Percentiles rank a stretch among this genome's conserved stretches.
These are phyloP conservation scores for Squalus acanthias DNA, from an alignment of 2,797 vertebrate species.

Conservation along the genomic window DNA sequence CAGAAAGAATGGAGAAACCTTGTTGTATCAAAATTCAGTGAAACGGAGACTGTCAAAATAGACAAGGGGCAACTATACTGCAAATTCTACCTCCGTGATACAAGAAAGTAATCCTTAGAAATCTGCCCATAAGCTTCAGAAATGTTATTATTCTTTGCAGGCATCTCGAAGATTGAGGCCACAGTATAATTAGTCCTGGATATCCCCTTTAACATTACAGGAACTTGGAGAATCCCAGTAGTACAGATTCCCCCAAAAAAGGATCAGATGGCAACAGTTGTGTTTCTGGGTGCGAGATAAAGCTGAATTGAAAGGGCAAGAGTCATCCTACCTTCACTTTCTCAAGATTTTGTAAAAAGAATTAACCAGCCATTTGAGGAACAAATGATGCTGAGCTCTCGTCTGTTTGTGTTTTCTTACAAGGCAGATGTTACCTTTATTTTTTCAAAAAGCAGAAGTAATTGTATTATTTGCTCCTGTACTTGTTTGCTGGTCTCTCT, in stretches of 20 bases:
- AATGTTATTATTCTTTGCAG: constrained; percentile 22
- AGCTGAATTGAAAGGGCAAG: not conserved
- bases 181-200: constrained; percentile 14
- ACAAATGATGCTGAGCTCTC: not conserved
- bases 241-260: not conserved
- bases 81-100: not conserved
- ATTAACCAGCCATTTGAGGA: not conserved
- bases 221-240: not conserved
- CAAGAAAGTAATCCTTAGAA: not conserved
- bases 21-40: not conserved
- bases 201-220: not conserved
- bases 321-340: not conserved
- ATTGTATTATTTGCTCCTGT: not conserved
- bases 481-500: not conserved
- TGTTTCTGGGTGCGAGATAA: not conserved
- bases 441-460: not conserved
- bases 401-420: not conserved
- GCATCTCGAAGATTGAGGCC: not conserved
- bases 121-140: not conserved
- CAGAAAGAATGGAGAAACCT: not conserved
- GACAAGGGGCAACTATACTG: not conserved
- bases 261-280: not conserved
- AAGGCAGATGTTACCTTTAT: not conserved
- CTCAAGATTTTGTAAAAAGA: not conserved
- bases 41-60: not conserved